Evolutionary conservation across 1,140 invertebrate genomes (phyloP).

Genomic region (Pseudobourletiella spinata): DNA sequence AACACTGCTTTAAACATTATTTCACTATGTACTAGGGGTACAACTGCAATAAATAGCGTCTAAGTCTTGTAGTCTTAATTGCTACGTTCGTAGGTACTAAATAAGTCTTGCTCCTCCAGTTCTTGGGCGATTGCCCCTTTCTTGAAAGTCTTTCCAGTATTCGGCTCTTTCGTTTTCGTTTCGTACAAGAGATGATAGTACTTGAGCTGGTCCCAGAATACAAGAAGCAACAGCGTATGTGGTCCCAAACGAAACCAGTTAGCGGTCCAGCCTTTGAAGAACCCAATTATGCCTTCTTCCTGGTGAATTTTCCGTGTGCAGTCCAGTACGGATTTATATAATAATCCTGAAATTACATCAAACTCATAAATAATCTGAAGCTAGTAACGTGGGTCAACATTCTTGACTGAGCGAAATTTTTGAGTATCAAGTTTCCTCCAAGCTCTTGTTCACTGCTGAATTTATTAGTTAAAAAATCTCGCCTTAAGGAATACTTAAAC

Average conservation of each 20-base stretch:
- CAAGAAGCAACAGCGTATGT: slow-evolving; percentile 67
- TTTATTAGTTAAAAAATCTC: too few relatives aligned
- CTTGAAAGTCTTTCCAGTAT: background rate
- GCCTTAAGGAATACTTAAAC: too few relatives aligned
- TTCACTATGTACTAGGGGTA: background rate
- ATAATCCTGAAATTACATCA: slow-evolving; percentile 42
- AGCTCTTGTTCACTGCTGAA: too few relatives aligned
- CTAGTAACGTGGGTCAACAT: too few relatives aligned
- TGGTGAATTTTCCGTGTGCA: slow-evolving; percentile 63
- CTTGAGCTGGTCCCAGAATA: slow-evolving; percentile 72
- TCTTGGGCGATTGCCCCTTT: background rate
- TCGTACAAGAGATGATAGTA: slow-evolving; percentile 25
- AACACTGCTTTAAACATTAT: too few relatives aligned
- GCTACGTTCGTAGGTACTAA: background rate
- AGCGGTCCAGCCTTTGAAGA: slow-evolving; percentile 74
- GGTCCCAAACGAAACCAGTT: slow-evolving; percentile 71
- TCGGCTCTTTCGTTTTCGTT: background rate
- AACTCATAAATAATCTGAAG: too few relatives aligned
- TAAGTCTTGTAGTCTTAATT: too few relatives aligned
- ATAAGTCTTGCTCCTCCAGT: too few relatives aligned
- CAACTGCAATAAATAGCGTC: too few relatives aligned
- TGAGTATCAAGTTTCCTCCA: too few relatives aligned
- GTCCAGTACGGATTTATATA: slow-evolving; percentile 62
- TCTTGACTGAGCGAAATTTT: too few relatives aligned
- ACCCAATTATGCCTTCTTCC: slow-evolving; percentile 63